Percentiles rank a stretch among this genome's conserved stretches.
Evolutionary conservation across 1,140 invertebrate species (phyloP).

Genomic region (Trissolcus basalis): DNA sequence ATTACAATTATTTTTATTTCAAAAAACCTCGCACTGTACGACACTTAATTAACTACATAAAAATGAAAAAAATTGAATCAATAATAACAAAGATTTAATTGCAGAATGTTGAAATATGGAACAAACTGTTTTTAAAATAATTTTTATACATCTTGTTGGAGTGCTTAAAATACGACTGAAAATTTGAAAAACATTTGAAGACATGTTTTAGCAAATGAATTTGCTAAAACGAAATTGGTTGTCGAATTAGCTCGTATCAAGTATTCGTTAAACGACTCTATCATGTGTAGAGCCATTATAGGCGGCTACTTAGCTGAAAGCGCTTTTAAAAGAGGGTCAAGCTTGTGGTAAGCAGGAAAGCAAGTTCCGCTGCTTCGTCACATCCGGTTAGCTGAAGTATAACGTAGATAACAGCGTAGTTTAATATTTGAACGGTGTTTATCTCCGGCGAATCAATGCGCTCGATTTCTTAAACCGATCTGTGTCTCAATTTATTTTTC

Average conservation of each 20-base stretch:
- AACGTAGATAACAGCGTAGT: conserved; percentile 53
- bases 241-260: conserved; percentile 42
- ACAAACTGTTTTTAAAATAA: too few relatives aligned
- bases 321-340: conserved; percentile 69
- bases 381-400: conserved; percentile 66
- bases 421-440: conserved; percentile 41
- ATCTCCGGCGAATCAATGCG: conserved; percentile 35
- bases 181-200: not conserved
- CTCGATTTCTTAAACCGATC: conserved; percentile 16
- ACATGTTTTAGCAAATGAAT: not conserved
- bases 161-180: too few relatives aligned
- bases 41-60: too few relatives aligned
- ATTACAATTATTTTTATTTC: too few relatives aligned
- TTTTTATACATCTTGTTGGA: too few relatives aligned
- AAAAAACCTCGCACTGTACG: too few relatives aligned
- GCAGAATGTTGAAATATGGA: too few relatives aligned
- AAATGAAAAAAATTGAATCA: too few relatives aligned
- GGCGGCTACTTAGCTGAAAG: conserved; percentile 66
- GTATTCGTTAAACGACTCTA: conserved; percentile 56
- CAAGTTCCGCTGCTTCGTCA: conserved; percentile 71
- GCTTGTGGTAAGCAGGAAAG: conserved; percentile 72
- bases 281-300: conserved; percentile 62
- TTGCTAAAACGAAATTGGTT: not conserved
- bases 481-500: too few relatives aligned
- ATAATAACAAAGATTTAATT: too few relatives aligned